Evolutionary conservation across 2,113 vertebrate species (phyloP).

Genomic region (Thunnus maccoyii): DNA sequence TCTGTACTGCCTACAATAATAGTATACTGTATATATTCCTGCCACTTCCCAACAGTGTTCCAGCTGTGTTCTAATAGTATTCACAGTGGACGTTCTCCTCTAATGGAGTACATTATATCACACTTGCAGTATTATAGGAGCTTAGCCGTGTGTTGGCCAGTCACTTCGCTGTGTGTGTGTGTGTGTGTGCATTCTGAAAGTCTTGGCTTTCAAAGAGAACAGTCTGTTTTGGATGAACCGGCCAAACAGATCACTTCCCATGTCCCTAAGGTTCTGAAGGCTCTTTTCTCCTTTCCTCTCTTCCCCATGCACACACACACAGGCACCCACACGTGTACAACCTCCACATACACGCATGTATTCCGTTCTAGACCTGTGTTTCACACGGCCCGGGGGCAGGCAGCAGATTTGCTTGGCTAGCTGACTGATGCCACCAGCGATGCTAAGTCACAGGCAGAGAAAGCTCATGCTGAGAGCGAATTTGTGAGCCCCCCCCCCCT

Average conservation of each 20-base stretch:
- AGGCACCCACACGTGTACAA: slow-evolving; percentile 36
- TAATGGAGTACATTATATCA: not conserved
- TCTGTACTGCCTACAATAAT: slow-evolving; percentile 30
- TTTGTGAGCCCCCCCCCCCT: slow-evolving; percentile 32
- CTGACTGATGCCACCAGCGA: slow-evolving; percentile 64
- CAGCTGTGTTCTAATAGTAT: not conserved
- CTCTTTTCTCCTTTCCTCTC: slow-evolving; percentile 21
- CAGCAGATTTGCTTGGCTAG: slow-evolving; percentile 69
- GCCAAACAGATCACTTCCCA: slow-evolving; percentile 56
- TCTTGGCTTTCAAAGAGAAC: slow-evolving; percentile 60
- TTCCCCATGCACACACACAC: slow-evolving; percentile 30
- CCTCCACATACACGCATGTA: slow-evolving; percentile 22
- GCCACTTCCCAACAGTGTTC: slow-evolving; percentile 18
- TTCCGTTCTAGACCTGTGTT: slow-evolving; percentile 39
- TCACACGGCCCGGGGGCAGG: slow-evolving; percentile 52
- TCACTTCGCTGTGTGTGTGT: slow-evolving; percentile 6
- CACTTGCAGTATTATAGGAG: slow-evolving; percentile 4
- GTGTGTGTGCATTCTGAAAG: slow-evolving; percentile 12
- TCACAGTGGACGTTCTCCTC: slow-evolving; percentile 15
- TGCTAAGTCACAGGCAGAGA: slow-evolving; percentile 50
- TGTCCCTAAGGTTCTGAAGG: slow-evolving; percentile 41
- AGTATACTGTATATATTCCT: slow-evolving; percentile 24
- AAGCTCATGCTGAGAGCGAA: slow-evolving; percentile 41
- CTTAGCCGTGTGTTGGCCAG: not conserved
- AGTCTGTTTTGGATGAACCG: slow-evolving; percentile 60